phyloP scores from a whole-genome alignment of 2,113 vertebrate species.

The Electrona antarctica region DNA sequence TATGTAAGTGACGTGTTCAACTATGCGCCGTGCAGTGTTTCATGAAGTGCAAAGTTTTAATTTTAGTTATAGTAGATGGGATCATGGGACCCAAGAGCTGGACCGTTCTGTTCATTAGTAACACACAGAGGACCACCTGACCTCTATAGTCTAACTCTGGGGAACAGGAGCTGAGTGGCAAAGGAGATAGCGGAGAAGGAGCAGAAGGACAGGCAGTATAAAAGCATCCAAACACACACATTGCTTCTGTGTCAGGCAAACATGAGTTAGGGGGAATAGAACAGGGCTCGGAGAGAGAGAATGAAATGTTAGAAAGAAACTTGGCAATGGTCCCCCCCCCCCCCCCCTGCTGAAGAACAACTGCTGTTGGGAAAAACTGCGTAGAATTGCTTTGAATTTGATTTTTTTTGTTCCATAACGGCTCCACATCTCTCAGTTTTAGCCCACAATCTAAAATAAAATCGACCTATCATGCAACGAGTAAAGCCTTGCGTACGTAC shows the following conservation, averaged over 20 bases:
- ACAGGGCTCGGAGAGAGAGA: background rate
- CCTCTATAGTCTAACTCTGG: background rate
- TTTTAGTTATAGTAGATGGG: too few species aligned
- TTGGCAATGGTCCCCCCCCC: background rate
- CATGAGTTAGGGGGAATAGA: background rate
- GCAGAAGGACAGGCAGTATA: background rate
- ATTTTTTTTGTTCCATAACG: too few species aligned
- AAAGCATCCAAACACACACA: background rate
- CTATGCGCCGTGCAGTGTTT: too few species aligned
- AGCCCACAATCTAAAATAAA: background rate
- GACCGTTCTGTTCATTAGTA: background rate
- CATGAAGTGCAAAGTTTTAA: too few species aligned
- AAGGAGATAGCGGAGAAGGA: conserved; percentile 8
- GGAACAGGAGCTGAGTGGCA: conserved; percentile 22
- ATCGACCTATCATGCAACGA: background rate
- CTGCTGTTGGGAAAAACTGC: background rate
- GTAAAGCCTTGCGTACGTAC: too few species aligned
- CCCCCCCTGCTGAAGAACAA: background rate
- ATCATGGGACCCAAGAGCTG: too few species aligned
- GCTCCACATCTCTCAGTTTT: background rate
- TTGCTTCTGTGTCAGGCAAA: background rate
- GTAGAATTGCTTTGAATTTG: too few species aligned
- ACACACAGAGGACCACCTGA: background rate
- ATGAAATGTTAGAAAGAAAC: background rate
- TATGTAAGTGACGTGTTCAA: too few species aligned